Evolutionary conservation across 2,113 vertebrate genomes (phyloP), one percentile per base, ranked within the genome.

Genomic region (Takifugu bimaculatus): DNA sequence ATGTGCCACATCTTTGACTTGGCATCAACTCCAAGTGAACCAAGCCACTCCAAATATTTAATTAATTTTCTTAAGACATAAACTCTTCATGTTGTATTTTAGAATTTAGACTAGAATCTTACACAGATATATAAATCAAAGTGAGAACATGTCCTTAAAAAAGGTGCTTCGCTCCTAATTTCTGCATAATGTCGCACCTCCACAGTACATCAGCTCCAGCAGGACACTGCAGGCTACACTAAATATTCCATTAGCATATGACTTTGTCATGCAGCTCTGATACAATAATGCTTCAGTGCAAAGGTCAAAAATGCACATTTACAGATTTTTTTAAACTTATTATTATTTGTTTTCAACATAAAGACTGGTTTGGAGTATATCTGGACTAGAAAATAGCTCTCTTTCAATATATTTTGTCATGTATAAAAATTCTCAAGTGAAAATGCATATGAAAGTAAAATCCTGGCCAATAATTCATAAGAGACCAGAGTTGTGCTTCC

Each of bases 241-340:
- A 32, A 45, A 53, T 63, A 47, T 47, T 29, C 12, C 3, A 13
- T 1, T 20, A 39, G 28, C 2, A n/a, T 60, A 10, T 51, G 32
- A 25, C 32, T 60, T 11, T 27, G 49, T 43, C 49, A 27, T n/a
- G 48, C 29, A 12, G 13, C 27, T 50, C 6, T 35, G 13, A 13
- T 50, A 26, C 14, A 35, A 28, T 50, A 25, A 44, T 6, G 20
- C 20, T 20, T 20, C 20, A 20, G 20, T 20, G 43, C 43, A 14
- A 45, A 45, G 43, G 50, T 42, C 47, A 26, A 63, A 39, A 54
- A 54, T 28, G 25, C 15, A 32, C 27, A 54, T 61, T 60, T 50
- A 12, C 5, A 9, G 26, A 27, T 26, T 13, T 11, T 26, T 4
- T 25, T 27, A 1, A 20, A 20, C 20, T 20, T 52, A 13, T 15